Evolutionary conservation across 2,797 vertebrate species (phyloP).

Genomic region (Galago senegalensis): DNA sequence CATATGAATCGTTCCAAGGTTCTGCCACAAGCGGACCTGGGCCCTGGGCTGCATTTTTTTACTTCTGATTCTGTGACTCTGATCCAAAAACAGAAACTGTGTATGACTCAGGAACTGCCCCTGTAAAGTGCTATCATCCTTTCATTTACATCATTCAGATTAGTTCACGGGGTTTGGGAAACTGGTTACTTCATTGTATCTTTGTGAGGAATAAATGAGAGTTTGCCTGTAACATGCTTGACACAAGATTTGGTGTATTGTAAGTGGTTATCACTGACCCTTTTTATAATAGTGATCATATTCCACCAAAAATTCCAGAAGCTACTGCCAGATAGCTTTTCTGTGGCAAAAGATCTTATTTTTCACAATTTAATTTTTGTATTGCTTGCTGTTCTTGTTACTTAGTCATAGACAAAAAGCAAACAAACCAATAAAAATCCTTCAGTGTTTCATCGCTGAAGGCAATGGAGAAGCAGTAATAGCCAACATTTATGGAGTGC

Average conservation of each 20-base stretch:
- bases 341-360: neutral
- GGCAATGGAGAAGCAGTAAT: neutral
- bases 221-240: neutral
- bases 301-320: neutral
- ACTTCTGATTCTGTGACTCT: neutral
- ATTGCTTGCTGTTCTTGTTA: neutral
- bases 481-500: neutral
- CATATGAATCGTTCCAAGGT: neutral
- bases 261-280: neutral
- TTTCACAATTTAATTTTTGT: constrained; percentile 9
- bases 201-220: constrained; percentile 1
- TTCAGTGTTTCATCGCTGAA: neutral
- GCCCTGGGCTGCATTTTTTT: neutral
- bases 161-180: neutral
- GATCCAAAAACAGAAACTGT: neutral
- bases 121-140: neutral
- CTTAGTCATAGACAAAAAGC: neutral
- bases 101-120: neutral
- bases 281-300: constrained; percentile 2
- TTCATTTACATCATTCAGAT: neutral
- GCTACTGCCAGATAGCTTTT: neutral
- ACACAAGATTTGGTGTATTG: neutral
- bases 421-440: neutral
- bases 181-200: neutral
- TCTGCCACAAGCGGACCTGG: neutral